Conservation (phyloP, 2,888 invertebrate genomes). For the Melitaea athalia region DNA sequence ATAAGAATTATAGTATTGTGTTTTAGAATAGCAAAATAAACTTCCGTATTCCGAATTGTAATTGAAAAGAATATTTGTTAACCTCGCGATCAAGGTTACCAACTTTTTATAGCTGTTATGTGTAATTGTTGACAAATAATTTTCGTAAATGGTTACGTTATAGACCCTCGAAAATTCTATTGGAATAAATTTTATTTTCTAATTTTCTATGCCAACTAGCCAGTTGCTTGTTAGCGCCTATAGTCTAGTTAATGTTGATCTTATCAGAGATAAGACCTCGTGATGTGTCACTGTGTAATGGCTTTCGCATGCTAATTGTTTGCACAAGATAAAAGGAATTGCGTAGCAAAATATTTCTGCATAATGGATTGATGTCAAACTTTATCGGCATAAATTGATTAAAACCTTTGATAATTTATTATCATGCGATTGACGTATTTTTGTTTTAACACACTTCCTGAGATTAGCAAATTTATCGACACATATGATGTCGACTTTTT, state of each 20-base stretch:
- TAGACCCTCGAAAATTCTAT: background rate
- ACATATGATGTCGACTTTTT: too few relatives aligned
- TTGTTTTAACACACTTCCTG: slow-evolving; percentile 14
- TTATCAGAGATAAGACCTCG: slow-evolving; percentile 24
- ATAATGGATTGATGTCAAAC: background rate
- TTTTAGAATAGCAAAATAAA: too few relatives aligned
- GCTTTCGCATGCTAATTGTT: slow-evolving; percentile 27
- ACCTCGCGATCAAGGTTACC: too few relatives aligned
- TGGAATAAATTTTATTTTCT: background rate
- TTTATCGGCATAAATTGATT: slow-evolving; percentile 23
- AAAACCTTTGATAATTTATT: slow-evolving; percentile 19
- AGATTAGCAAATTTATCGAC: slow-evolving; percentile 16
- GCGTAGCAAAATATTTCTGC: slow-evolving; percentile 19
- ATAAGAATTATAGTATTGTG: too few relatives aligned
- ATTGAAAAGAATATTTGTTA: too few relatives aligned
- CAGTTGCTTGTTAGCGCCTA: slow-evolving; percentile 10
- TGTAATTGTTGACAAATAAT: too few relatives aligned
- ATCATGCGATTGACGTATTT: slow-evolving; percentile 4
- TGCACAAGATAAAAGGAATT: slow-evolving; percentile 27
- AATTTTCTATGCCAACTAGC: background rate
- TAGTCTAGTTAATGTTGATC: slow-evolving; percentile 18
- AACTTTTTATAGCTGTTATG: too few relatives aligned
- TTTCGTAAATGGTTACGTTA: too few relatives aligned
- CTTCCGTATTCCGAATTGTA: too few relatives aligned
- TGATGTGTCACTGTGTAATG: slow-evolving; percentile 27